A percentile compares a stretch with the other conserved stretches of the same genome.
These are phyloP conservation scores for Venturia canescens DNA, from an alignment of 1,140 invertebrate species.

Conservation along the genomic window DNA sequence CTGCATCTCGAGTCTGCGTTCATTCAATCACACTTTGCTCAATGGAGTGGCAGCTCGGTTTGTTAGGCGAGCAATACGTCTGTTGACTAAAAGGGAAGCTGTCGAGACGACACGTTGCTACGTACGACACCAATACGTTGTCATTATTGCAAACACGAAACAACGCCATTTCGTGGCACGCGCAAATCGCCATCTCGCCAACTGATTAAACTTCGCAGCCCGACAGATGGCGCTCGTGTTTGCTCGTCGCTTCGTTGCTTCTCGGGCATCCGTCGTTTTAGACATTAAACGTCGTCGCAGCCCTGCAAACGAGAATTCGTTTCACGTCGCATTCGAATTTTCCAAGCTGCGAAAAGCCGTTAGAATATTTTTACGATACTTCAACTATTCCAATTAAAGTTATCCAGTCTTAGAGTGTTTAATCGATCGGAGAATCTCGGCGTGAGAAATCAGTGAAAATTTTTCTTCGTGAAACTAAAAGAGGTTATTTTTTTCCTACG, in stretches of 20 bases:
- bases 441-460: no score
- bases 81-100: slow-evolving; percentile 48
- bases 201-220: not conserved
- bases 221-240: not conserved
- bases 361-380: no score
- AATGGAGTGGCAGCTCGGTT: not conserved
- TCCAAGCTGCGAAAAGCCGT: no score
- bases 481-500: no score
- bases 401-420: no score
- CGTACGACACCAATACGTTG: not conserved
- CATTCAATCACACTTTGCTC: slow-evolving; percentile 50
- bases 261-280: no score
- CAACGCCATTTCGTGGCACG: slow-evolving; percentile 7
- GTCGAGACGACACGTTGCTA: slow-evolving; percentile 37
- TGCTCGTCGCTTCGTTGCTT: not conserved
- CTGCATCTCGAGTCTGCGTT: slow-evolving; percentile 48
- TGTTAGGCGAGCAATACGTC: not conserved
- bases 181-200: slow-evolving; percentile 39
- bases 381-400: no score
- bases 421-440: no score
- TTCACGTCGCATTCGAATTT: no score
- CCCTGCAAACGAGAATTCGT: no score
- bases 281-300: no score
- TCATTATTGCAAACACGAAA: not conserved
- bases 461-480: no score